Evolutionary conservation across 2,797 vertebrate genomes (phyloP), one percentile per base, ranked within the genome.

Genomic region (Antrozous pallidus): DNA sequence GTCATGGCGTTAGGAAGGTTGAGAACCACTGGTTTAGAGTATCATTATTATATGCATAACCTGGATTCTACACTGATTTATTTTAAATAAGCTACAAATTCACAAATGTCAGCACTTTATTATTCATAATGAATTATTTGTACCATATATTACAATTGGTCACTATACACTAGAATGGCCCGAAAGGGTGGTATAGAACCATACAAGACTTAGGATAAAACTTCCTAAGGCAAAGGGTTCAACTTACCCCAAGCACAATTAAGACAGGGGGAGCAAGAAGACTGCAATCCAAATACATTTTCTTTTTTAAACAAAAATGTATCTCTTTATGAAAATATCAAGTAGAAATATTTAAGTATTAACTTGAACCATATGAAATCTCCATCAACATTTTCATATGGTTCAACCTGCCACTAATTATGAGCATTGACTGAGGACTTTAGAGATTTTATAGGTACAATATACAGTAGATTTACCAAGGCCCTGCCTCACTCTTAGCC

Each of bases 271-370:
- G 5, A 92, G 12, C 22, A 42, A 24, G 47, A 81, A 80, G 5
- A 78, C 31, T 16, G 88, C 8, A 75, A 22, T 88, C 26, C 56
- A 85, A 92, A 83, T 73, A 69, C 1, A 7, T 63, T 77, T 67
- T 93, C n/a, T 63, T 88, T 94, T 85, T 85, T 69, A 54, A 77
- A n/a, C 31, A 87, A 61, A 77, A 85, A 88, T 5, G 3, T 81
- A 81, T 94, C 78, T 63, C 94, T 82, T 88, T 88, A 51, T 61
- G 33, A 88, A 96, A 94, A 94, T 84, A 93, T 31, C 17, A 82
- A 80, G 33, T 61, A 88, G 83, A 89, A 94, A 91, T 83, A 93
- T 75, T 93, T 94, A 92, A 90, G 67, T 85, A 73, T 94, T 75
- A 93, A 92, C 45, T 67, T 91, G 67, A 93, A 94, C 58, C 71